Evolutionary conservation across 2,797 vertebrate species (phyloP).

Genomic region (Tragelaphus oryx): DNA sequence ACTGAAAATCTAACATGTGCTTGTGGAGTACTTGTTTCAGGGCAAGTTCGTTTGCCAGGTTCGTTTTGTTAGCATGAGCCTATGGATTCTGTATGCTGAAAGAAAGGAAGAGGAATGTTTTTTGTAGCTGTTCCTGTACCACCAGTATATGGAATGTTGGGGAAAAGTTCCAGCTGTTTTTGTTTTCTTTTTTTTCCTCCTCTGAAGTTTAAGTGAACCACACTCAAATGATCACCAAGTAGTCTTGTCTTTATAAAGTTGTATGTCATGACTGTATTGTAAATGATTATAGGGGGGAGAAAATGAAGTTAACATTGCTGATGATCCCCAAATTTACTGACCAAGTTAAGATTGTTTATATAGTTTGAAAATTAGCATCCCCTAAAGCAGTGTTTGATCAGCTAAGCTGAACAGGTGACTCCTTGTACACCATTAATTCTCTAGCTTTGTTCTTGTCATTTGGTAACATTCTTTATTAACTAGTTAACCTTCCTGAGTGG

Average conservation of each 20-base stretch:
- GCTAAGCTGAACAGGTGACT: background rate
- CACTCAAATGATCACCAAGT: background rate
- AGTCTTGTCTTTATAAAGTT: conserved; percentile 8
- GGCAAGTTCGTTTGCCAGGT: background rate
- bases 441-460: background rate
- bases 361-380: background rate
- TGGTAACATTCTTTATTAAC: background rate
- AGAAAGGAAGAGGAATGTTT: conserved; percentile 29
- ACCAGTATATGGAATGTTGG: background rate
- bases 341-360: background rate
- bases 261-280: background rate
- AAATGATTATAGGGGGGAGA: background rate
- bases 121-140: background rate
- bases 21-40: conserved; percentile 29
- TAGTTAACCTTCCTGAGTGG: background rate
- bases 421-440: background rate
- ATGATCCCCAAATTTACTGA: background rate
- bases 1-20: conserved; percentile 20
- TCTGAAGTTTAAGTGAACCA: conserved; percentile 2
- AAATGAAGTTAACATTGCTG: background rate
- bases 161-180: background rate
- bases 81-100: conserved; percentile 42
- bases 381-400: background rate
- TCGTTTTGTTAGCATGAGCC: conserved; percentile 22
- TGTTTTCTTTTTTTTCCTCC: background rate